Conservation (phyloP, 2,113 vertebrate species). For the Alouatta palliata region DNA sequence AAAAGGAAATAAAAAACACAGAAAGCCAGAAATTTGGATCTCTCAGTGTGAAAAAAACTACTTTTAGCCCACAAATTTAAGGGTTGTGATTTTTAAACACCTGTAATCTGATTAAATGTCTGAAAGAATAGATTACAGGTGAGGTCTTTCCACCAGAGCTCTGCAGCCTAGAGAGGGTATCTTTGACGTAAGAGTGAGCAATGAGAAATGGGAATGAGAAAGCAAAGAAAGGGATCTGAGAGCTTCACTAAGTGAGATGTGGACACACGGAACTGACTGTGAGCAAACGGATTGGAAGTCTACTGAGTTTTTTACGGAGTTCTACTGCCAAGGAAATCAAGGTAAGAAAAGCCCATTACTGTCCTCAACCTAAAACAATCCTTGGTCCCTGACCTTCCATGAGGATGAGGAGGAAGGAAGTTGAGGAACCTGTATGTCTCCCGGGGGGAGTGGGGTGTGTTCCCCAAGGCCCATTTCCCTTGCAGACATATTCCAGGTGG, state of each 20-base stretch:
- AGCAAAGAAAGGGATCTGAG: not conserved
- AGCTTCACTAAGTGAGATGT: not conserved
- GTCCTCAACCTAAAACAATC: not conserved
- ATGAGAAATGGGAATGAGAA: too few species aligned
- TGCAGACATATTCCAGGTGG: rapidly evolving
- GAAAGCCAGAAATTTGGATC: not conserved
- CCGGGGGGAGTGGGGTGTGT: too few species aligned
- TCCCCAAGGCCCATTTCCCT: not conserved
- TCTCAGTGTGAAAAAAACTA: not conserved
- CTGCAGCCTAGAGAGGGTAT: not conserved
- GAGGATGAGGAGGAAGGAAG: not conserved
- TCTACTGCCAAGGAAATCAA: not conserved
- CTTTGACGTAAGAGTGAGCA: not conserved
- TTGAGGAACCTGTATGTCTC: not conserved
- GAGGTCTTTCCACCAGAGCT: not conserved
- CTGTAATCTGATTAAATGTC: not conserved
- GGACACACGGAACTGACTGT: not conserved
- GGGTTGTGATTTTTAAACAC: not conserved
- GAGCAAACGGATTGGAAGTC: not conserved
- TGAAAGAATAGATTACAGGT: not conserved
- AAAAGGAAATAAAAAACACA: not conserved
- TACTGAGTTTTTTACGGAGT: not conserved
- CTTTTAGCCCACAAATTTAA: not conserved
- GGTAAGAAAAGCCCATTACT: not conserved
- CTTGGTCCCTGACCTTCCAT: not conserved